Base-by-base conservation (phyloP, 2,797 vertebrate species). In the Amphiprion clarkii region DNA sequence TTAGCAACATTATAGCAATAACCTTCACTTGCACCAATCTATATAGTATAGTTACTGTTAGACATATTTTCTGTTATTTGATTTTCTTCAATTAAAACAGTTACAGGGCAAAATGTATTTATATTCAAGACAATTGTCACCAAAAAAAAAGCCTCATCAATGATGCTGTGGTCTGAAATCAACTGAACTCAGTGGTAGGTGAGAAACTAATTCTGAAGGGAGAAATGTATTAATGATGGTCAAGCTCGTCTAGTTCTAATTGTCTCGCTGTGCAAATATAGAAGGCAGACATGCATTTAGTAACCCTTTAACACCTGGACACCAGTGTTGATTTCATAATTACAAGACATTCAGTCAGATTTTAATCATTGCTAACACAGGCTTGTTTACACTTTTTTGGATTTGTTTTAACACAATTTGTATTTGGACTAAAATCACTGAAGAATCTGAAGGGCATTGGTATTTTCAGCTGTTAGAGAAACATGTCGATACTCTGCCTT, bases 141-240 rank as follows among this genome's bases (percentile, higher is more conserved):
- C 54, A 66, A 78, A 76, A 82, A 67, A 92, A 68, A 81, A 85
- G 66, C 73, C 79, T 78, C 79, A 84, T 81, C 55, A 74, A 79
- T 81, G 83, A 93, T 94, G 86, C 91, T 51, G 75, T 71, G 76
- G 74, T 92, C 93, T 84, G 74, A 79, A 94, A 95, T 93, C 89
- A 92, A 89, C 92, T 92, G 80, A 91, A 85, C 82, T 74, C 56
- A 74, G 39, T 81, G 81, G 54, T 76, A 91, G 90, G 87, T 88
- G 86, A 87, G 81, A 85, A 82, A 89, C 90, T 81, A 77, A 92
- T 90, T 88, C 87, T 79, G 85, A 78, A 82, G 48, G 66, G 49
- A 53, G 79, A 89, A 83, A 82, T 49, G 60, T 83, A 79, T 90
- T 89, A 90, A 92, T 84, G 75, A 88, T 83, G 81, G 83, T 78